Conservation (phyloP, 2,113 vertebrate genomes). For the Tachycineta bicolor region DNA sequence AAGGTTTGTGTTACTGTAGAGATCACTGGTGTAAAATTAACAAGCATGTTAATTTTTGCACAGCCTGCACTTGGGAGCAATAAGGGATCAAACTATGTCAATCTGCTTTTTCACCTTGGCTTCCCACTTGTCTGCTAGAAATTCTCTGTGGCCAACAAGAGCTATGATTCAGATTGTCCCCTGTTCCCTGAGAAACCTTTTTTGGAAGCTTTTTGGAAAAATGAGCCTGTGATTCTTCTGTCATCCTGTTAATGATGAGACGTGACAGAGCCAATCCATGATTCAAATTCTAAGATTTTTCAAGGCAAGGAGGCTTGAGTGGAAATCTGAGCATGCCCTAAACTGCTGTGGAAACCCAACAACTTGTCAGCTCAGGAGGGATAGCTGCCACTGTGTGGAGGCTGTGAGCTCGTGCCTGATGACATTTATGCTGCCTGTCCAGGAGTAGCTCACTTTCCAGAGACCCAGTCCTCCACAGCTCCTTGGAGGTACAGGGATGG, state of each 20-base stretch:
- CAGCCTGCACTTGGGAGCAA: neutral
- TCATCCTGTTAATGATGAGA: neutral
- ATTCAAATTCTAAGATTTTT: neutral
- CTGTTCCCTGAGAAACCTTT: neutral
- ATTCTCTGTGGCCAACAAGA: neutral
- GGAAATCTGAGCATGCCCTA: neutral
- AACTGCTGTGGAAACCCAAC: neutral
- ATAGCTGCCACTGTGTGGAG: neutral
- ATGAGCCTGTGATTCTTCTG: neutral
- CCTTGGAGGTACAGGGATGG: neutral
- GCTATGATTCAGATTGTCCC: neutral
- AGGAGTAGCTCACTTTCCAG: neutral
- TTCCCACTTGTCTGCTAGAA: neutral
- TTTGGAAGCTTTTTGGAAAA: neutral
- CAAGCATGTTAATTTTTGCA: neutral
- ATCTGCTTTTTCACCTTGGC: neutral
- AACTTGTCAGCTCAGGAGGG: neutral
- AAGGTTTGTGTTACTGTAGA: neutral
- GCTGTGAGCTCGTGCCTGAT: neutral
- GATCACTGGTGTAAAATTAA: neutral
- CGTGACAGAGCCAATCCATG: neutral
- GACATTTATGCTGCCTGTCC: neutral
- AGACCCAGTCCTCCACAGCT: accelerated
- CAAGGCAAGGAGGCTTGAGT: neutral
- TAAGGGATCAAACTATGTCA: neutral